Base-by-base conservation (phyloP, 2,797 vertebrate genomes). In the Xenentodon cancila region DNA sequence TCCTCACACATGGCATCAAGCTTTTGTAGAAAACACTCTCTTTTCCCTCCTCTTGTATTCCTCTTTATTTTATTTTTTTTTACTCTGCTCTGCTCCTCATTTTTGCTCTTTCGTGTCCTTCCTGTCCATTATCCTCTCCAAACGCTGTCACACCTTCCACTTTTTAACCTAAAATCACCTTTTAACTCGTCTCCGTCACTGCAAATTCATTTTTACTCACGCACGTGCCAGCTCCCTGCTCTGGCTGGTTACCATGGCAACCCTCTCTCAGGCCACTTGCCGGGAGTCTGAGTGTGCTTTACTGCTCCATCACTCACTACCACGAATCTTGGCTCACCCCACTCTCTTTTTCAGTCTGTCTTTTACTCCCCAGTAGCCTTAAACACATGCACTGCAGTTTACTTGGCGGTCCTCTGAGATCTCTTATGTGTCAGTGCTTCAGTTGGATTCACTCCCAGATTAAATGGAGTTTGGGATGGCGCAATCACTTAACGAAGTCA, bases 221-320 rank as follows among this genome's bases (percentile, higher is more conserved):
- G 68, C 90, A 87, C 79, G 73, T 87, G 86, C 77, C 81, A 82
- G 69, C 74, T 80, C 75, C 74, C 64, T 62, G 54, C 62, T 73
- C 75, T 4, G 32, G 60, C 58, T 25, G 67, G 90, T 92, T 87
- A 69, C 91, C 75, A 88, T 85, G 77, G 82, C 67, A 85, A 90
- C 88, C 64, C 40, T 40, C 58, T 75, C 64, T 64, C 77, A 60
- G 81, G 84, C 86, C 85, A 76, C 81, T 84, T 81, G 82, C 81
- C 66, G 60, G 75, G 79, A 84, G 84, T 80, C 81, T 89, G 73
- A 84, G 73, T 85, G 68, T 68, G 76, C 81, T 86, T 79, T 85
- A 79, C 79, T 77, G 80, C 84, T 88, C 79, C 76, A 85, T 84
- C 84, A 82, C 85, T 90, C 82, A 88, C 83, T 71, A 73, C 73